phyloP scores from a whole-genome alignment of 1,140 invertebrate genomes.

The Bombus superbus region DNA sequence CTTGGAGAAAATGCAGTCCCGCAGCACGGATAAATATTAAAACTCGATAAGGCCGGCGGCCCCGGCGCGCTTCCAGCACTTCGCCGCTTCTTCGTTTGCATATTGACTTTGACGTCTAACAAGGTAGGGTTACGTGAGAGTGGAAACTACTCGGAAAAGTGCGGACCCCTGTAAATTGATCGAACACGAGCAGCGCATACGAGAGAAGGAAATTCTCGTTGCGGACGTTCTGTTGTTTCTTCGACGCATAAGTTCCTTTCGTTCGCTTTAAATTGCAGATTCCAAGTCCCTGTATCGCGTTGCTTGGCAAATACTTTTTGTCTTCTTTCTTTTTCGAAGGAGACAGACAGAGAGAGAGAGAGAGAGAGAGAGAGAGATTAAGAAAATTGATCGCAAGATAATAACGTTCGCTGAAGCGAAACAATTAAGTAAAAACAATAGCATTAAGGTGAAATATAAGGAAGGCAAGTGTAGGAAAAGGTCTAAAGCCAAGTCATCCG shows the following conservation, averaged over 20 bases:
- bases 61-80: constrained; percentile 12
- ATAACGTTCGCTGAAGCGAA: not conserved
- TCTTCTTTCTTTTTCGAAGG: not conserved
- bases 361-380: no score
- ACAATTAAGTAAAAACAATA: constrained; percentile 22
- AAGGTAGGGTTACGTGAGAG: constrained; percentile 44
- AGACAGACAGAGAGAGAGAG: no score
- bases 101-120: constrained; percentile 53
- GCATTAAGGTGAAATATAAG: constrained; percentile 23
- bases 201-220: not conserved
- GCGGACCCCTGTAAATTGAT: not conserved
- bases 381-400: not conserved
- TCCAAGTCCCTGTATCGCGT: not conserved
- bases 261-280: not conserved
- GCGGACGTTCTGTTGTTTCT: not conserved
- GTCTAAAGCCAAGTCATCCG: constrained; percentile 32
- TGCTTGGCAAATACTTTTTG: not conserved
- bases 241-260: not conserved
- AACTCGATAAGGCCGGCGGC: constrained; percentile 50
- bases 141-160: constrained; percentile 4
- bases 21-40: constrained; percentile 62
- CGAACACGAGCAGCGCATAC: not conserved
- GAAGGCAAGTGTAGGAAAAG: constrained; percentile 24
- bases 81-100: constrained; percentile 53
- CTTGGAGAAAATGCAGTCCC: constrained; percentile 5